Evolutionary conservation across 2,797 vertebrate species (phyloP), one percentile per base, ranked within the genome.

Genomic region (Sebastes itinus): DNA sequence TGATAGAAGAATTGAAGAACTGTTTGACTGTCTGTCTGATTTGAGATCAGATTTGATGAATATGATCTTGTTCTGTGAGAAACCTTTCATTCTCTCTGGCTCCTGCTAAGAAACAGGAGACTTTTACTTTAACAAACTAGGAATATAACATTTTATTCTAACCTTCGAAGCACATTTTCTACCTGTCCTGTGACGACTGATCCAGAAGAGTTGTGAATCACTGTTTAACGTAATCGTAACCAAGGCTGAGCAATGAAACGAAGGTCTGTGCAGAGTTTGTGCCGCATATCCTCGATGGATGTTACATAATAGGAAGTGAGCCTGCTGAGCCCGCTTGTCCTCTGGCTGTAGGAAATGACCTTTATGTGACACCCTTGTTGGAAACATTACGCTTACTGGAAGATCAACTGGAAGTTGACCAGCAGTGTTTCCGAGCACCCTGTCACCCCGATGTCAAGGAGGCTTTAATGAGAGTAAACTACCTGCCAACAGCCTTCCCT

Each of bases 341-440:
- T 60, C 68, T 77, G 81, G 81, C 80, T 76, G 35, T 38, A 72
- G 55, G 32, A 67, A 82, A 65, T 65, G 38, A 74, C 78, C 80
- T 80, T 80, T 75, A 54, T 38, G 32, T 78, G 77, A 75, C 76
- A 72, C 22, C 49, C 30, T 62, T 54, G 67, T 52, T 59, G 33
- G 33, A 82, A 73, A 81, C 81, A 73, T 4, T n/a, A 52, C 1
- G 22, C 64, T 72, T 58, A 16, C n/a, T 25, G 28, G 68, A 67
- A 77, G 69, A 78, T 83, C 69, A 85, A 30, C 61, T 46, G 66
- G 62, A 80, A 64, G 71, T 71, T 85, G 67, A 82, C 80, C 81
- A 60, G 75, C 9, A 52, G 72, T 54, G 64, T 81, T 76, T 78
- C n/a, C 9, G 4, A 74, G 18, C 69, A 35, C 61, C 42, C 32